Evolutionary conservation across 2,888 invertebrate species (phyloP).

Genomic region (Bugulina stolonifera): DNA sequence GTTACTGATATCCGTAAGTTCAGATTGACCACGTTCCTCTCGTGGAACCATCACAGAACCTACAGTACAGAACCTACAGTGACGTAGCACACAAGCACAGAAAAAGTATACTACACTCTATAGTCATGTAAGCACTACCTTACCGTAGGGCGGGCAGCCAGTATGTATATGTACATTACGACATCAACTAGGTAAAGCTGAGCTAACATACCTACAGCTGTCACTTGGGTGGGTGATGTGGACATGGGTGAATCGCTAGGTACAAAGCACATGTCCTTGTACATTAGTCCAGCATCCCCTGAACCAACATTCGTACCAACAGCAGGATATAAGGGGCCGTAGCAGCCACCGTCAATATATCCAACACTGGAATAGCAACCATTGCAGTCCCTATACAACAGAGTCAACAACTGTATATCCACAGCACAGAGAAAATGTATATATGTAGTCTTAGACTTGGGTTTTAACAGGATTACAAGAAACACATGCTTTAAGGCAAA

Average conservation of each 20-base stretch:
- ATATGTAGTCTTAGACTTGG: no score
- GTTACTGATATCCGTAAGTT: conserved; percentile 4
- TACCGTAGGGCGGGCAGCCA: no score
- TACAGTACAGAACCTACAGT: no score
- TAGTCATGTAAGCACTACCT: no score
- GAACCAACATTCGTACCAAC: not conserved
- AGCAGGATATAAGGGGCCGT: not conserved
- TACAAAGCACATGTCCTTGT: not conserved
- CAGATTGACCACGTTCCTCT: not conserved
- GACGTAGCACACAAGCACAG: no score
- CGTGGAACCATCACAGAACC: not conserved
- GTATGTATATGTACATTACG: no score
- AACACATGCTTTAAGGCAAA: no score
- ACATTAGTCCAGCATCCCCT: not conserved
- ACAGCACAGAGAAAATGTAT: no score
- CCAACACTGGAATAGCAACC: not conserved
- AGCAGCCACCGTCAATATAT: conserved; percentile 14
- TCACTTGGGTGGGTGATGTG: not conserved
- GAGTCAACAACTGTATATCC: no score
- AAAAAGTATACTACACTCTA: no score
- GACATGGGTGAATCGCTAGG: not conserved
- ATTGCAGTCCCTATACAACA: conserved; percentile 6
- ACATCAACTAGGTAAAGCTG: no score
- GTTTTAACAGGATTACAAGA: no score
- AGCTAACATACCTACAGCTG: not conserved